Conservation (phyloP, 2,113 vertebrate species). For the Cyanoramphus novaezelandiae region DNA sequence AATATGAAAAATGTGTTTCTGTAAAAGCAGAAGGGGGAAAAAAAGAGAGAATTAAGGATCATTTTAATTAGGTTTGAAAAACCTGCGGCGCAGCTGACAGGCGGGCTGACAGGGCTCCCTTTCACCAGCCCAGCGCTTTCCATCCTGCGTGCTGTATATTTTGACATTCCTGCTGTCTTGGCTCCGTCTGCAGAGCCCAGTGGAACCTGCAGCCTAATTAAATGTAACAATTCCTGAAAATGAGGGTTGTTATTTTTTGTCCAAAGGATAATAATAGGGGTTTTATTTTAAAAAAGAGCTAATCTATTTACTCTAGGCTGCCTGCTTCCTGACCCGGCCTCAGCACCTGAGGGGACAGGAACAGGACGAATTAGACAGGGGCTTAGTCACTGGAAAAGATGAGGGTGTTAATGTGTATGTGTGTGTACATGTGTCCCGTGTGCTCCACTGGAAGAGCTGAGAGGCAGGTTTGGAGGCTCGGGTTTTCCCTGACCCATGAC, state of each 20-base stretch:
- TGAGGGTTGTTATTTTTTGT: slow-evolving; percentile 59
- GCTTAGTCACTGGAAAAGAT: slow-evolving; percentile 64
- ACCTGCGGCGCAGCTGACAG: slow-evolving; percentile 9
- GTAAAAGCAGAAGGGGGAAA: not conserved
- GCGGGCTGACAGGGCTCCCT: slow-evolving; percentile 57
- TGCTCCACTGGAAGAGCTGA: not conserved
- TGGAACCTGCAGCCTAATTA: slow-evolving; percentile 67
- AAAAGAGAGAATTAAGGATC: slow-evolving; percentile 21
- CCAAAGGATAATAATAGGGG: slow-evolving; percentile 65
- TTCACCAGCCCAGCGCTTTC: slow-evolving; percentile 48
- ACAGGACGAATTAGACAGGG: slow-evolving; percentile 38
- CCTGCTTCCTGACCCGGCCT: slow-evolving; percentile 74
- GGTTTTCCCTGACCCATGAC: slow-evolving; percentile 31
- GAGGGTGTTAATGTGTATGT: slow-evolving; percentile 14
- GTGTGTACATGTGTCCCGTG: not conserved
- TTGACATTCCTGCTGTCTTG: slow-evolving; percentile 66
- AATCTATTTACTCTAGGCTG: slow-evolving; percentile 70
- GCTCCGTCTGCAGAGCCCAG: slow-evolving; percentile 53
- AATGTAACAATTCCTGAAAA: slow-evolving; percentile 73
- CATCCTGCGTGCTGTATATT: slow-evolving; percentile 52
- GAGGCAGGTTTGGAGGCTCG: slow-evolving; percentile 14
- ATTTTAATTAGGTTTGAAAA: slow-evolving; percentile 72
- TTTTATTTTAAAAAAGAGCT: slow-evolving; percentile 66
- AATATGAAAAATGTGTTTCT: slow-evolving; percentile 21
- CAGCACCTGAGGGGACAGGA: slow-evolving; percentile 73